A percentile compares a stretch with the other conserved stretches of the same genome.
Conservation (phyloP, 2,888 invertebrate species). For the Cheilosia vernalis region DNA sequence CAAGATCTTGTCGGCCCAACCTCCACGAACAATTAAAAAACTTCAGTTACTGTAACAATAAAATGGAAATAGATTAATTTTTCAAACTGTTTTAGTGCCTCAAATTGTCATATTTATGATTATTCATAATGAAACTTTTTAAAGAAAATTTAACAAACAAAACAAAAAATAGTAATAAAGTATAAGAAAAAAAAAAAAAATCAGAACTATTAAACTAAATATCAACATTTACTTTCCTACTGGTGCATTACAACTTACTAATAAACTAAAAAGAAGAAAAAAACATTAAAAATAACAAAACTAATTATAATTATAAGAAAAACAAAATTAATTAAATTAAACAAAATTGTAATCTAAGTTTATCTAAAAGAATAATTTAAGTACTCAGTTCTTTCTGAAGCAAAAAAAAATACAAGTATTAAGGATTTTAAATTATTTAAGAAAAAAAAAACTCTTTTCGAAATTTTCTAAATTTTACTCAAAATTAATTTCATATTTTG, state of each 20-base stretch:
- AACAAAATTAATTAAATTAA: slow-evolving; percentile 50
- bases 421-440: slow-evolving; percentile 70
- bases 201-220: slow-evolving; percentile 78
- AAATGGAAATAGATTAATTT: slow-evolving; percentile 74
- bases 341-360: slow-evolving; percentile 54
- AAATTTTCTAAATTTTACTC: slow-evolving; percentile 69
- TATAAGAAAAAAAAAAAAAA: slow-evolving; percentile 67
- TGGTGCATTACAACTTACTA: slow-evolving; percentile 79
- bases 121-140: slow-evolving; percentile 75
- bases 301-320: slow-evolving; percentile 72
- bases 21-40: slow-evolving; percentile 49
- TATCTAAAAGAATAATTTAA: slow-evolving; percentile 67
- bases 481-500: slow-evolving; percentile 71
- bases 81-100: slow-evolving; percentile 75
- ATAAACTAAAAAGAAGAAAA: slow-evolving; percentile 56
- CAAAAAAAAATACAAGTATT: slow-evolving; percentile 54
- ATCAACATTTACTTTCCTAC: slow-evolving; percentile 79
- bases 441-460: slow-evolving; percentile 74
- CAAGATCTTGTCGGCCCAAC: not conserved
- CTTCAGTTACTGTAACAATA: slow-evolving; percentile 74
- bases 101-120: slow-evolving; percentile 75
- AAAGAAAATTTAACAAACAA: slow-evolving; percentile 64
- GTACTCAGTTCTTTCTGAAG: slow-evolving; percentile 59
- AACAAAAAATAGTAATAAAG: slow-evolving; percentile 54
- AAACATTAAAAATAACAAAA: slow-evolving; percentile 39